A percentile compares a stretch with the other conserved stretches of the same genome.
These are phyloP conservation scores for Troilus luridus DNA, from an alignment of 2,888 invertebrate genomes.

Conservation along the genomic window DNA sequence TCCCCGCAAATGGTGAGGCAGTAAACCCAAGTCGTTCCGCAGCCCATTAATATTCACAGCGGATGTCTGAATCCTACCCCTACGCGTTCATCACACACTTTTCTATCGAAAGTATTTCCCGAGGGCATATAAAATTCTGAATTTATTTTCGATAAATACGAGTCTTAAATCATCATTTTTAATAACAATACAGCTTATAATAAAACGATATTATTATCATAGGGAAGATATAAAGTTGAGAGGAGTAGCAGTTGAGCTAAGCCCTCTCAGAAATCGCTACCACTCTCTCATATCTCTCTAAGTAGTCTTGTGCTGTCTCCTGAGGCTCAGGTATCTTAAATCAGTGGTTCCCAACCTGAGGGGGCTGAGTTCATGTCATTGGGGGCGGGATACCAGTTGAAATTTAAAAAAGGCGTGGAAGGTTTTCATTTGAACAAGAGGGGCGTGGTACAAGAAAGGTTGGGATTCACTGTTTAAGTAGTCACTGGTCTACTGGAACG, in stretches of 20 bases:
- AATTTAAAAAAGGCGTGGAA: no score
- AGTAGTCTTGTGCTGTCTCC: neutral
- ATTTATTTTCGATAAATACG: neutral
- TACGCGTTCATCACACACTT: neutral
- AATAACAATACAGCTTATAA: constrained; percentile 6
- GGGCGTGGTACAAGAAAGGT: no score
- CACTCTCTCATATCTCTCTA: neutral
- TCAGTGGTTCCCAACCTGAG: neutral
- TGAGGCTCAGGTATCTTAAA: neutral
- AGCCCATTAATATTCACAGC: neutral
- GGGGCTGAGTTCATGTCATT: no score
- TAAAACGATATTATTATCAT: constrained; percentile 19
- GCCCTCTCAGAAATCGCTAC: constrained; percentile 9
- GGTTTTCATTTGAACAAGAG: no score
- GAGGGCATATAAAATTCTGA: neutral
- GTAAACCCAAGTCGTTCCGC: neutral
- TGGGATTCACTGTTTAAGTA: no score
- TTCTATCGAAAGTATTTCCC: neutral
- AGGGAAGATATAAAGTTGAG: neutral
- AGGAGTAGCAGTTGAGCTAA: neutral
- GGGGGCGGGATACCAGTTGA: no score
- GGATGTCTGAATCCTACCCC: neutral
- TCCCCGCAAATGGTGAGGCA: neutral
- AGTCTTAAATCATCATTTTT: neutral
- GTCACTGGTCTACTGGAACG: neutral